Percentiles rank a stretch among this genome's conserved stretches.
Conservation (phyloP, 2,888 invertebrate species). For the Zele albiditarsus region DNA sequence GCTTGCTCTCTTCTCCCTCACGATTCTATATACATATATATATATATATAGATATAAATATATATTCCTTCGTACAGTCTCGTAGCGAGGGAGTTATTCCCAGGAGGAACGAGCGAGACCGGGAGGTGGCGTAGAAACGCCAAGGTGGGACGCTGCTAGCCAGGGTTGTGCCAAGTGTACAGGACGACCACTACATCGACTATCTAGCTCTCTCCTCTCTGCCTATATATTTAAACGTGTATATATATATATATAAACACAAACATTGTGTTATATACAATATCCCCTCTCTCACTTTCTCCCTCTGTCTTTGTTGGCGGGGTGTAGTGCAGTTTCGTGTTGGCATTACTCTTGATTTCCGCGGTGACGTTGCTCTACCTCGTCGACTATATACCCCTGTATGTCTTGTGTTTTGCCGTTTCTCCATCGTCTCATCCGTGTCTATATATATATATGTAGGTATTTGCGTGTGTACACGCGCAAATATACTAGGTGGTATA, state of each 20-base stretch:
- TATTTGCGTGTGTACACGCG: constrained; percentile 20
- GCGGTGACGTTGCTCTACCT: constrained; percentile 72
- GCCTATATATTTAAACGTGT: background rate
- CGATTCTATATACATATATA: constrained; percentile 20
- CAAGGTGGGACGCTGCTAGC: constrained; percentile 19
- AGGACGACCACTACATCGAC: constrained; percentile 32
- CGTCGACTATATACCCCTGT: constrained; percentile 50
- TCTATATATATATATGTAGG: background rate
- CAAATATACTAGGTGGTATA: constrained; percentile 18
- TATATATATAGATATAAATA: background rate
- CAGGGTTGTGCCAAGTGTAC: constrained; percentile 17
- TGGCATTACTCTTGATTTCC: constrained; percentile 81
- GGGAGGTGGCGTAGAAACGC: constrained; percentile 27
- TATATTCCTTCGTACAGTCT: constrained; percentile 30
- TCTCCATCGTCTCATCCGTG: constrained; percentile 42
- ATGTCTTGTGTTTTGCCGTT: constrained; percentile 66
- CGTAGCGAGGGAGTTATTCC: constrained; percentile 63
- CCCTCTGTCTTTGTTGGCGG: constrained; percentile 56
- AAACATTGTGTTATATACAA: background rate
- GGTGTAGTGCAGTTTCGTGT: constrained; percentile 78
- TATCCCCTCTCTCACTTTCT: background rate
- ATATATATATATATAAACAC: background rate
- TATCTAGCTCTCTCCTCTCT: background rate
- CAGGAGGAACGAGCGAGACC: constrained; percentile 45
- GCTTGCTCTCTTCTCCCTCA: constrained; percentile 20